Percentiles rank a stretch among this genome's conserved stretches.
phyloP scores from a whole-genome alignment of 1,140 invertebrate genomes.

The Proctacanthus coquilletti region DNA sequence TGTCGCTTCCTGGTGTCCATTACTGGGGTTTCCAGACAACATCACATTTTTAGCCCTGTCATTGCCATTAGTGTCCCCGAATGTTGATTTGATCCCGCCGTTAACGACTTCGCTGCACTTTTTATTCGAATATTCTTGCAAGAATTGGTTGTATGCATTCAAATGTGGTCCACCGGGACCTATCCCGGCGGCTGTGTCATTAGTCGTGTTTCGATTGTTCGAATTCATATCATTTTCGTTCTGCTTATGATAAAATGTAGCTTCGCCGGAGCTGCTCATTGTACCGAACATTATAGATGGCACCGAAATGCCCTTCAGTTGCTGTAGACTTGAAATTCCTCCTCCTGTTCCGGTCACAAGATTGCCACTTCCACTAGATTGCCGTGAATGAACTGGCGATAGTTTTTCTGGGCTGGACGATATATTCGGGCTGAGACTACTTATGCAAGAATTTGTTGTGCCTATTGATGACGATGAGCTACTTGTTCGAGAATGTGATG shows the following conservation, averaged over 20 bases:
- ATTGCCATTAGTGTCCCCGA: neutral
- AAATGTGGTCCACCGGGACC: constrained; percentile 18
- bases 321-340: neutral
- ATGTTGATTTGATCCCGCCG: constrained; percentile 8
- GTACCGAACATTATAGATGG: neutral
- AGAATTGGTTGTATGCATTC: constrained; percentile 24
- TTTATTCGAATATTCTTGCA: constrained; percentile 28
- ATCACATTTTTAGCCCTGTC: neutral
- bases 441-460: neutral
- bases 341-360: constrained; percentile 3
- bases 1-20: constrained; percentile 1
- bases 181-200: constrained; percentile 6
- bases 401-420: constrained; percentile 5
- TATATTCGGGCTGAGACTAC: constrained; percentile 6
- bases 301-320: constrained; percentile 4
- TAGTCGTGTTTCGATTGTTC: constrained; percentile 6
- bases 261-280: constrained; percentile 7
- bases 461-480: constrained; percentile 3
- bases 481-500: constrained; percentile 6
- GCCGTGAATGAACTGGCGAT: constrained; percentile 22
- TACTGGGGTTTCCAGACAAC: neutral
- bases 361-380: constrained; percentile 15
- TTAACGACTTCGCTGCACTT: constrained; percentile 10
- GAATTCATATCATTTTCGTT: constrained; percentile 10
- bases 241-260: constrained; percentile 5